Evolutionary conservation across 2,888 invertebrate genomes (phyloP).

Genomic region (Ethmia dodecea): DNA sequence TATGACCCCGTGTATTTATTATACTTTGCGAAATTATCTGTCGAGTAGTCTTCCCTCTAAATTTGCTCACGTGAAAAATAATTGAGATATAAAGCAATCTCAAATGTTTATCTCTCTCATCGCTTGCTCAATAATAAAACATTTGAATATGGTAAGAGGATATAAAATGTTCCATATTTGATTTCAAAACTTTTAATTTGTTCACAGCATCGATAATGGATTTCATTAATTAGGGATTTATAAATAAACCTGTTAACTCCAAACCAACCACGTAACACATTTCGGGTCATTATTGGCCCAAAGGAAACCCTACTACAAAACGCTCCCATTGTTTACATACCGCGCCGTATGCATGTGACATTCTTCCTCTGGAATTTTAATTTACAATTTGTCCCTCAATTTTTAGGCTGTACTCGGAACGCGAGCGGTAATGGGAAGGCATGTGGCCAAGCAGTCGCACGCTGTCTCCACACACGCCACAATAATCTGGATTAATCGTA

Average conservation of each 20-base stretch:
- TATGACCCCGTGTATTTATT: conserved; percentile 62
- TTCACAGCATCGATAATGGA: no score
- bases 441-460: conserved; percentile 48
- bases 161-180: no score
- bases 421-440: conserved; percentile 54
- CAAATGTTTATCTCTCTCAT: no score
- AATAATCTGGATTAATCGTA: conserved; percentile 40
- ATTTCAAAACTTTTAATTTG: no score
- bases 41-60: conserved; percentile 37
- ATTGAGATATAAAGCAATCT: conserved; percentile 59
- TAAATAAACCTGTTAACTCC: no score
- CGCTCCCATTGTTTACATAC: conserved; percentile 30
- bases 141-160: no score
- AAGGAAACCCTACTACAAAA: no score
- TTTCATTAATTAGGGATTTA: no score
- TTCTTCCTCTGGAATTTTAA: conserved; percentile 52
- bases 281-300: no score
- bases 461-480: conserved; percentile 43
- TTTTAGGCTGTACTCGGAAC: conserved; percentile 49
- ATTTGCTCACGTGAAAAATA: conserved; percentile 51
- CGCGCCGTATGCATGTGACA: conserved; percentile 25
- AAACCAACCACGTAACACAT: no score
- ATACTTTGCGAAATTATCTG: conserved; percentile 54
- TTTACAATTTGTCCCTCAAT: conserved; percentile 58
- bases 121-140: no score